phyloP scores from a whole-genome alignment of 2,113 vertebrate species.

The Leptobrachium ailaonicum region DNA sequence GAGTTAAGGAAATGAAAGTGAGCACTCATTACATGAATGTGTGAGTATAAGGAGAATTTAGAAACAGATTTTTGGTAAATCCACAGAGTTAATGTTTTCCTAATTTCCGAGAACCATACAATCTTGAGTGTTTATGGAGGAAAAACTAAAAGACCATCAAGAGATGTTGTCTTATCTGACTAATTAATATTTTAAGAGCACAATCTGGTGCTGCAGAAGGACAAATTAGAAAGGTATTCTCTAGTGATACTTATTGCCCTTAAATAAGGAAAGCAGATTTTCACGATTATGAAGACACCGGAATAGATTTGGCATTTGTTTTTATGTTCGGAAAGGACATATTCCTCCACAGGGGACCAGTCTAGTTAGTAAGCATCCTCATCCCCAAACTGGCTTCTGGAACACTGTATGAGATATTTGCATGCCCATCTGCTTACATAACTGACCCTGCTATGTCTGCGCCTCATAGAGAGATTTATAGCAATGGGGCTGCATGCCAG shows the following conservation, averaged over 20 bases:
- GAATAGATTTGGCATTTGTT: neutral
- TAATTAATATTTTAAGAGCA: neutral
- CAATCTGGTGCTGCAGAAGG: neutral
- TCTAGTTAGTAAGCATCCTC: neutral
- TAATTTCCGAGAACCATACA: too few relatives aligned
- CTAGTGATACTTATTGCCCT: neutral
- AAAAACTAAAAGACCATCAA: neutral
- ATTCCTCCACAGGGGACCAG: neutral
- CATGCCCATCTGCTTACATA: neutral
- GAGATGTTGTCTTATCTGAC: neutral
- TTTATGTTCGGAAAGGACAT: neutral
- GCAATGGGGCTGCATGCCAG: neutral
- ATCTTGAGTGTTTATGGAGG: too few relatives aligned
- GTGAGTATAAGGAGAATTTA: too few relatives aligned
- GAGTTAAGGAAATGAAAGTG: too few relatives aligned
- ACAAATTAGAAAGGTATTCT: neutral
- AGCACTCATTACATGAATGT: too few relatives aligned
- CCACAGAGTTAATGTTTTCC: too few relatives aligned
- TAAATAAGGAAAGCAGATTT: neutral
- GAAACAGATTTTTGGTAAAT: too few relatives aligned
- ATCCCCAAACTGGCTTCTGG: neutral
- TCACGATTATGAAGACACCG: neutral
- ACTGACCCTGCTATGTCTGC: neutral
- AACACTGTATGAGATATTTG: constrained; percentile 4
- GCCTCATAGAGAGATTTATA: neutral